These are phyloP conservation scores for Tiphia femorata DNA, from an alignment of 2,888 invertebrate species.

Conservation along the genomic window DNA sequence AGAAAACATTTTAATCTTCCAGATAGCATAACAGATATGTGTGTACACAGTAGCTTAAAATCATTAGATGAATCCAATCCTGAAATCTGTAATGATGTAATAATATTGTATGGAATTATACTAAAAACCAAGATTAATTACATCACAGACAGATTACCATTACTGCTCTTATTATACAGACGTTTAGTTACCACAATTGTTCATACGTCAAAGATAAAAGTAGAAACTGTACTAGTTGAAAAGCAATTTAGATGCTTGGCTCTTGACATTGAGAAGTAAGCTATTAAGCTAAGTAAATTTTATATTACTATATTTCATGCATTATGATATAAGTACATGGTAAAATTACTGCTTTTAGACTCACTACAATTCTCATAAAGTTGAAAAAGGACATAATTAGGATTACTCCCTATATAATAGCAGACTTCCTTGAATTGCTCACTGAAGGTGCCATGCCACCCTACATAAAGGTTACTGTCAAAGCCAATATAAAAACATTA, in stretches of 20 bases:
- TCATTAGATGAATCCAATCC: conserved; percentile 43
- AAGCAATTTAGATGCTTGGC: conserved; percentile 45
- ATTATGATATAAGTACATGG: no score
- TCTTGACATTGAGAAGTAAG: conserved; percentile 61
- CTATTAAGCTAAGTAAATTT: not conserved
- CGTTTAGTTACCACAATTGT: conserved; percentile 44
- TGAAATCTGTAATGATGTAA: conserved; percentile 42
- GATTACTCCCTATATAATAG: conserved; percentile 56
- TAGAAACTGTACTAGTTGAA: conserved; percentile 33
- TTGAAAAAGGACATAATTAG: conserved; percentile 56
- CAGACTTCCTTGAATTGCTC: conserved; percentile 57
- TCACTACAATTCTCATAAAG: conserved; percentile 50
- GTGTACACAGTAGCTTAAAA: conserved; percentile 42
- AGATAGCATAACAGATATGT: conserved; percentile 49
- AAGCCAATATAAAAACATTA: not conserved
- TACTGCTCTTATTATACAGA: conserved; percentile 51
- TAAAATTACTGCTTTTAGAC: conserved; percentile 25
- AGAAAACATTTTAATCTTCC: conserved; percentile 45
- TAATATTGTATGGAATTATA: conserved; percentile 49
- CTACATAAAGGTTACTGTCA: conserved; percentile 55
- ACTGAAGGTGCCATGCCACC: conserved; percentile 46
- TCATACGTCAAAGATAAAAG: conserved; percentile 41
- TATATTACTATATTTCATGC: not conserved
- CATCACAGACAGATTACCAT: conserved; percentile 52
- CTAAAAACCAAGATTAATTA: conserved; percentile 47